Base-by-base conservation (phyloP, 1,140 invertebrate species). In the Heliconius hewitsoni region DNA sequence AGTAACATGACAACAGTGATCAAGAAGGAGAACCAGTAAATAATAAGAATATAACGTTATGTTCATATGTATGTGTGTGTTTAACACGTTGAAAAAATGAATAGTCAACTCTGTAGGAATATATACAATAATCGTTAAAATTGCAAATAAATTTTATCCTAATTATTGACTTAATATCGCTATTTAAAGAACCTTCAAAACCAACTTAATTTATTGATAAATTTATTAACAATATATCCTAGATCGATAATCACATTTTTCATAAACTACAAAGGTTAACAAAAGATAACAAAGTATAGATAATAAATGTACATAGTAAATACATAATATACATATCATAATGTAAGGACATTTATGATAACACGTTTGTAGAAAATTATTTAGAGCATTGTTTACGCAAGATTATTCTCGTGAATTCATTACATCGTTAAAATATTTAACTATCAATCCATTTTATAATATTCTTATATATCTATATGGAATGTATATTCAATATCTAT, bases 181-280 rank as follows among this genome's bases (percentile, higher is more conserved):
- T 16, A 16, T 46, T 46, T 46, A 46, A 16, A 46, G 0, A 46
- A 1, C 52, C 52, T n/a, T 55, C 19, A 18, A 55, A 55, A n/a
- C 8, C 5, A 55, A 55, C 8, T 19, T 0, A n/a, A 55, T 3
- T 19, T 2, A 19, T 55, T 55, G 19, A 55, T 55, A 55, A 55
- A 55, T 55, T 55, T n/a, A 55, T 55, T n/a, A 55, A 55, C 52
- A 55, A n/a, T 55, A 55, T 55, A 55, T 55, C 52, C 52, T 55
- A 55, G 52, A 55, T 55, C 52, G 52, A 55, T 55, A 55, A 55
- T 55, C 52, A 55, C 19, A n/a, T 16, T 55, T 55, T 55, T 19
- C 52, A 55, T 55, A 55, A n/a, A 55, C 52, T n/a, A 55, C 19
- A 55, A 55, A 55, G 52, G 52, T 55, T 55, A 55, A 55, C 52